Percentiles rank a stretch among this genome's conserved stretches.
These are phyloP conservation scores for Notarius quadriscutis DNA, from an alignment of 2,113 vertebrate genomes.

Conservation along the genomic window DNA sequence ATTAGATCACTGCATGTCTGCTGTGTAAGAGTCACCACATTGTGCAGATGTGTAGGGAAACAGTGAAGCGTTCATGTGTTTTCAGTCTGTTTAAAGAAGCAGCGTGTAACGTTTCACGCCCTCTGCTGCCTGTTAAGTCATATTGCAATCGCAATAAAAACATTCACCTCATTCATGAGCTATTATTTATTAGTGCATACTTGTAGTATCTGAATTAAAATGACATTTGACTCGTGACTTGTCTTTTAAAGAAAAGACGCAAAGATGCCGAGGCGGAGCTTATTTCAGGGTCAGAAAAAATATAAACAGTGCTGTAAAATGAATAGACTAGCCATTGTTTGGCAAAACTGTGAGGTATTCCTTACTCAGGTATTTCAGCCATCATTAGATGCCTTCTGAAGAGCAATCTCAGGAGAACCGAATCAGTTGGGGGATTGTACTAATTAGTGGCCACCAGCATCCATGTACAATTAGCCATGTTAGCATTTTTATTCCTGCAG, in stretches of 20 bases:
- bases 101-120: background rate
- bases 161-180: background rate
- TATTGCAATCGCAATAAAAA: background rate
- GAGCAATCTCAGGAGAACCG: background rate
- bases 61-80: background rate
- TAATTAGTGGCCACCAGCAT: conserved; percentile 30
- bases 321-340: background rate
- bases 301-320: background rate
- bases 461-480: conserved; percentile 3
- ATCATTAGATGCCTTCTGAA: background rate
- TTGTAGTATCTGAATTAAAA: background rate
- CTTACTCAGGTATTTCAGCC: background rate
- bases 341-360: background rate
- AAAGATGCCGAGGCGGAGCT: background rate
- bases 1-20: background rate
- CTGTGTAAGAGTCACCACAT: background rate
- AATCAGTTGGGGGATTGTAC: background rate
- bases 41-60: no score
- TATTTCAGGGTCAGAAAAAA: conserved; percentile 3
- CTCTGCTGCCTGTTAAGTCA: background rate
- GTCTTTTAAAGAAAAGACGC: background rate
- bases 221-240: background rate
- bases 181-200: background rate
- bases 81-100: background rate
- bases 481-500: background rate